Conservation (phyloP, 2,113 vertebrate species). For the Misgurnus mizolepis region DNA sequence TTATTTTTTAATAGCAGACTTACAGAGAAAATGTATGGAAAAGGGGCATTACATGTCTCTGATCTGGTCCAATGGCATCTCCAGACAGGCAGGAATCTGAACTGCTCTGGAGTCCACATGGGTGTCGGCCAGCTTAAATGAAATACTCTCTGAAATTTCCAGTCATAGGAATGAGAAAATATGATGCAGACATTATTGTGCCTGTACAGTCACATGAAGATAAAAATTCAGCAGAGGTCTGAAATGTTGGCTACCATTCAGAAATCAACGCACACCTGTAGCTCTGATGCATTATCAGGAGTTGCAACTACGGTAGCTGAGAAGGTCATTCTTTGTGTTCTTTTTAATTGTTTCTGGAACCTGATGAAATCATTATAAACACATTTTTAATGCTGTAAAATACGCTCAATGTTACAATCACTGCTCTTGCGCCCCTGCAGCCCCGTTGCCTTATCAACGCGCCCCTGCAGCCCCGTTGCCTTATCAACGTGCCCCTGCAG, state of each 20-base stretch:
- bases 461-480: no score
- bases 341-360: no score
- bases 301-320: no score
- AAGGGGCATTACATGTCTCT: constrained; percentile 37
- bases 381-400: no score
- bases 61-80: constrained; percentile 41
- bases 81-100: constrained; percentile 60
- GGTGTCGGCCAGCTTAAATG: constrained; percentile 11
- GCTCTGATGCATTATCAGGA: no score
- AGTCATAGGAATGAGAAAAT: constrained; percentile 52
- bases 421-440: no score
- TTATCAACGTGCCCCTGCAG: no score
- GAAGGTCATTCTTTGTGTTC: no score
- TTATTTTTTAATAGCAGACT: background rate
- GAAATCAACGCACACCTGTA: background rate
- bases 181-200: constrained; percentile 35
- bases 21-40: constrained; percentile 7
- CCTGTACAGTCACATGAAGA: constrained; percentile 19
- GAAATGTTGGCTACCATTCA: constrained; percentile 32
- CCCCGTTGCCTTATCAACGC: background rate
- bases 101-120: constrained; percentile 33
- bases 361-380: no score
- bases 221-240: constrained; percentile 28
- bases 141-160: constrained; percentile 46
- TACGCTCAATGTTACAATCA: no score